A percentile compares a stretch with the other conserved stretches of the same genome.
phyloP scores from a whole-genome alignment of 2,113 vertebrate genomes.

The Anser brachyrhynchus region DNA sequence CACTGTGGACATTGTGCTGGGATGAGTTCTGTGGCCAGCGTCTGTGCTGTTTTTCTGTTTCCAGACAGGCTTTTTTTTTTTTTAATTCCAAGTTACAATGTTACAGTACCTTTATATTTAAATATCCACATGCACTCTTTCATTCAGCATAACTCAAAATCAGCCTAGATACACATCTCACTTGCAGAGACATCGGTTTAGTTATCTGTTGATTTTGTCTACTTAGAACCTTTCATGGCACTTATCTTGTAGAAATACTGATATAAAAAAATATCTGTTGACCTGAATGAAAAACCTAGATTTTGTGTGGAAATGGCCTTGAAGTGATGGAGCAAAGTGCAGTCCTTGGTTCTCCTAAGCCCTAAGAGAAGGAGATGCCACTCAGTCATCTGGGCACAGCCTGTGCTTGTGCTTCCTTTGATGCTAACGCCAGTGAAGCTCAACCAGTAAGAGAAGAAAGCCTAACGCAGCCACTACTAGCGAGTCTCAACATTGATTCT shows the following conservation, averaged over 20 bases:
- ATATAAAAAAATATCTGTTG: background rate
- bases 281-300: background rate
- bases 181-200: background rate
- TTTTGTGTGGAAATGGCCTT: background rate
- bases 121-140: background rate
- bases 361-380: constrained; percentile 13
- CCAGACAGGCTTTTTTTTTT: background rate
- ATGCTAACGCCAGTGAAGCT: background rate
- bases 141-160: background rate
- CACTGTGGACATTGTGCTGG: background rate
- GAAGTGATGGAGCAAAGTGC: background rate
- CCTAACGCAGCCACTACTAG: background rate
- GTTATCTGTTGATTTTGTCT: background rate
- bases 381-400: background rate
- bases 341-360: background rate
- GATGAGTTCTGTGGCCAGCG: background rate
- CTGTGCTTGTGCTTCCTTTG: background rate
- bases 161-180: background rate
- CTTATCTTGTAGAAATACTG: background rate
- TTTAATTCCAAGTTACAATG: background rate
- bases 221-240: background rate
- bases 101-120: background rate
- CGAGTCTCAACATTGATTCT: constrained; percentile 27
- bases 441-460: background rate
- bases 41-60: background rate